phyloP scores from a whole-genome alignment of 2,888 invertebrate species.

The Eilema sororculum region DNA sequence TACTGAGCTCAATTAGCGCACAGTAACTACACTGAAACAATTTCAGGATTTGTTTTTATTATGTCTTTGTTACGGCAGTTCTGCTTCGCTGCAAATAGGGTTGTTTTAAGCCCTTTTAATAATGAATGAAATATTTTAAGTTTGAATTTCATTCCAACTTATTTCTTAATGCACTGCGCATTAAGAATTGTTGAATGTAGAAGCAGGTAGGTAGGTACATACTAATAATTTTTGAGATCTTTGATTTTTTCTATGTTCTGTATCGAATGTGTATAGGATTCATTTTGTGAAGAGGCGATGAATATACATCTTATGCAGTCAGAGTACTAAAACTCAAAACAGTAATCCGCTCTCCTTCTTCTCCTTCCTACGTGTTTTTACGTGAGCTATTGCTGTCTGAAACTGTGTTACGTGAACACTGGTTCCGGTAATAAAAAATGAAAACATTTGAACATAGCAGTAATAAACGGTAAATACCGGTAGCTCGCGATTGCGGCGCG shows the following conservation, averaged over 20 bases:
- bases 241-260: background rate
- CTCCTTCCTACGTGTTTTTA: background rate
- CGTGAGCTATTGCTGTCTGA: background rate
- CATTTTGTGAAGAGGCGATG: no score
- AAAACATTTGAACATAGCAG: no score
- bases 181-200: conserved; percentile 35
- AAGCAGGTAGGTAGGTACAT: no score
- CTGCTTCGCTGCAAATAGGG: conserved; percentile 50
- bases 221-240: background rate
- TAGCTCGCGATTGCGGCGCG: no score
- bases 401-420: no score
- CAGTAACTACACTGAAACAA: conserved; percentile 62
- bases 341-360: background rate
- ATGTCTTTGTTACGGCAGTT: conserved; percentile 60
- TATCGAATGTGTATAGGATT: no score
- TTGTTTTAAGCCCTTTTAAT: conserved; percentile 56
- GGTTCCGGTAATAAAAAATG: no score
- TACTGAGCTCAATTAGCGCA: conserved; percentile 76
- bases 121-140: conserved; percentile 52
- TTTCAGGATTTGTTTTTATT: conserved; percentile 65
- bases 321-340: no score
- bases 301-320: no score
- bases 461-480: no score
- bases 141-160: conserved; percentile 48
- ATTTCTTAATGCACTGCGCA: no score